Base-by-base conservation (phyloP, 2,888 invertebrate genomes). In the Meiosimyza platycephala region DNA sequence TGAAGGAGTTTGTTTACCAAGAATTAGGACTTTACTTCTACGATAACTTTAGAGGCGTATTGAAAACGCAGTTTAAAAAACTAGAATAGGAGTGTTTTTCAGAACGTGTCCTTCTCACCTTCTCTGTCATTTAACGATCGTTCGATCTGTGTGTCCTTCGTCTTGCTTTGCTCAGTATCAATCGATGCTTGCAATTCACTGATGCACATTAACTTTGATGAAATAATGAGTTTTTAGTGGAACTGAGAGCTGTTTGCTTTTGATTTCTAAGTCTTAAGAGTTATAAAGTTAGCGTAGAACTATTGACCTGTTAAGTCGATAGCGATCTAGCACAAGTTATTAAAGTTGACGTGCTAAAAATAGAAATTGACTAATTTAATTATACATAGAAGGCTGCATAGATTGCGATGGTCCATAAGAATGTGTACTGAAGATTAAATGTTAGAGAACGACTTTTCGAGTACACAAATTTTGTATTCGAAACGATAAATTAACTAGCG, bases 311-410 rank as follows among this genome's bases (percentile, higher is more conserved):
- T 28, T 28, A 40, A 9, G 40, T 40, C 40, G 40, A 9, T 40
- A 57, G 57, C 57, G 16, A 18, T 57, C 18, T 15, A 13, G 57
- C 13, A 22, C 57, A 28, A 12, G 28, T 18, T 57, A 12, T 57
- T 28, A 57, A 22, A 28, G 57, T 4, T 57, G 57, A 22, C 22
- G 54, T 54, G 54, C 40, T 40, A 40, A 40, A 40, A 40, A 40
- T 40, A 40, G 40, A 40, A 40, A 40, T 40, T 40, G 40, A 40
- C 40, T 40, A 40, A 40, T 40, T 40, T 40, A 40, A 40, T 40
- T 40, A 40, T 40, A 40, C 40, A 40, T 40, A 85, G 83, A 84
- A 84, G 84, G 84, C 84, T 85, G 83, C 84, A 76, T 57, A 74
- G 71, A 65, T 74, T 78, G 67, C 74, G 74, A 76, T 77, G 78